A percentile compares a stretch with the other conserved stretches of the same genome.
phyloP scores from a whole-genome alignment of 2,797 vertebrate species.

The Darevskia mixta region DNA sequence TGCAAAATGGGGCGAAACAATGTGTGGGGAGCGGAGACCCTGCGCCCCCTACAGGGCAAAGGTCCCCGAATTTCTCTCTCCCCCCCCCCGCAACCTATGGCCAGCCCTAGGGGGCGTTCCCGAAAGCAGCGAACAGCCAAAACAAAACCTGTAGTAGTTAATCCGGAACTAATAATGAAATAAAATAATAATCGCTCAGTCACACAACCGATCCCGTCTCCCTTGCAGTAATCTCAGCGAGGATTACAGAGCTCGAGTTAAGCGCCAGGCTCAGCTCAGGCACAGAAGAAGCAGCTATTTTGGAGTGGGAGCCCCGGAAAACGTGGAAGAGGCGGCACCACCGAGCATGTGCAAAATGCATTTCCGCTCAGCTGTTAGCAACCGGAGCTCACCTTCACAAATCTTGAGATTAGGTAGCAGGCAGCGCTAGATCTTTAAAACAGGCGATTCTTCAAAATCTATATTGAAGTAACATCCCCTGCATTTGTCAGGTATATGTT shows the following conservation, averaged over 20 bases:
- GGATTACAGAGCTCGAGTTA: neutral
- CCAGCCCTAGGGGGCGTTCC: neutral
- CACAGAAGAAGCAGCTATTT: neutral
- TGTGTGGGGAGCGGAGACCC: no score
- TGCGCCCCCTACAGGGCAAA: constrained; percentile 27
- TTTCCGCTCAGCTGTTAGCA: neutral
- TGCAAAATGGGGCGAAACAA: neutral
- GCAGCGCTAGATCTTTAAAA: neutral
- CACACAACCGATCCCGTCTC: neutral
- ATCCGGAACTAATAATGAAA: neutral
- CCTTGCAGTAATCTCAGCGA: neutral
- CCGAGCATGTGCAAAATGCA: neutral
- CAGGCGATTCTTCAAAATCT: neutral
- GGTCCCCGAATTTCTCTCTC: neutral
- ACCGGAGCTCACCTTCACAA: neutral
- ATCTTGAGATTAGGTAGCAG: neutral
- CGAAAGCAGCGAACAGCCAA: neutral
- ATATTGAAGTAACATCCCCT: no score
- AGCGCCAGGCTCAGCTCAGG: neutral
- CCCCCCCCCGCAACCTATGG: neutral
- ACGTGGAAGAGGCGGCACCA: neutral
- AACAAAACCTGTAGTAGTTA: neutral
- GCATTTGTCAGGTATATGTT: neutral
- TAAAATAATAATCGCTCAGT: no score
- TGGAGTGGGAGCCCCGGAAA: neutral